Conservation (phyloP, 2,888 invertebrate genomes). For the Drosophila koepferae region DNA sequence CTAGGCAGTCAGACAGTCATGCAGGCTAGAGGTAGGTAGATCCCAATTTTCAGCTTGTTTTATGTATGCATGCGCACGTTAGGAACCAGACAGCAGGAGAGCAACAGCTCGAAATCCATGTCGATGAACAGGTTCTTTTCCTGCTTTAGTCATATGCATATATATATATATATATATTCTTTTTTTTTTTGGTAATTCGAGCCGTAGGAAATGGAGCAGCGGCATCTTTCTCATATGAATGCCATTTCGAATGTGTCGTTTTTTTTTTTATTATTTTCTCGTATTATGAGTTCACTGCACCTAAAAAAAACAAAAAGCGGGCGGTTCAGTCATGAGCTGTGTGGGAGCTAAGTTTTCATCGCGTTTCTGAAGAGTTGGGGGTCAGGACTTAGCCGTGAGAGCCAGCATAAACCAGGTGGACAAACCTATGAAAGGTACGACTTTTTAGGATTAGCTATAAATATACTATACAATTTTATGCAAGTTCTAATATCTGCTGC, state of each 20-base stretch:
- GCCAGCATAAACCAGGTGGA: conserved; percentile 35
- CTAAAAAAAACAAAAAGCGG: conserved; percentile 37
- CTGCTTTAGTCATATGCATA: conserved; percentile 47
- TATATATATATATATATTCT: not conserved
- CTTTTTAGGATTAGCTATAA: not conserved
- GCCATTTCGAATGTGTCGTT: conserved; percentile 60
- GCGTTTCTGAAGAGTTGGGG: conserved; percentile 26
- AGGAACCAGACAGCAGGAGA: conserved; percentile 23
- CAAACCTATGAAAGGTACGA: not conserved
- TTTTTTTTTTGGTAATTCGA: conserved; percentile 66
- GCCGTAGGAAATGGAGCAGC: conserved; percentile 71
- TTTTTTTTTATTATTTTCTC: conserved; percentile 31
- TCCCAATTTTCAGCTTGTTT: conserved; percentile 51
- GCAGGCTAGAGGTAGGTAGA: conserved; percentile 36
- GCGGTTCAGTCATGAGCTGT: conserved; percentile 29
- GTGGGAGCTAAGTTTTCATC: conserved; percentile 37
- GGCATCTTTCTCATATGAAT: conserved; percentile 66
- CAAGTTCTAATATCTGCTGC: too few relatives aligned
- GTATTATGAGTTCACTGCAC: conserved; percentile 70
- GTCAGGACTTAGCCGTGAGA: conserved; percentile 44
- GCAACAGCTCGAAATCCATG: conserved; percentile 33
- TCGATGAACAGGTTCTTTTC: conserved; percentile 73
- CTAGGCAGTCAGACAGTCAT: conserved; percentile 20
- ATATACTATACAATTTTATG: not conserved
- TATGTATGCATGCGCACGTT: conserved; percentile 60